Base-by-base conservation (phyloP, 2,113 vertebrate genomes). In the Nansenia antarctica region DNA sequence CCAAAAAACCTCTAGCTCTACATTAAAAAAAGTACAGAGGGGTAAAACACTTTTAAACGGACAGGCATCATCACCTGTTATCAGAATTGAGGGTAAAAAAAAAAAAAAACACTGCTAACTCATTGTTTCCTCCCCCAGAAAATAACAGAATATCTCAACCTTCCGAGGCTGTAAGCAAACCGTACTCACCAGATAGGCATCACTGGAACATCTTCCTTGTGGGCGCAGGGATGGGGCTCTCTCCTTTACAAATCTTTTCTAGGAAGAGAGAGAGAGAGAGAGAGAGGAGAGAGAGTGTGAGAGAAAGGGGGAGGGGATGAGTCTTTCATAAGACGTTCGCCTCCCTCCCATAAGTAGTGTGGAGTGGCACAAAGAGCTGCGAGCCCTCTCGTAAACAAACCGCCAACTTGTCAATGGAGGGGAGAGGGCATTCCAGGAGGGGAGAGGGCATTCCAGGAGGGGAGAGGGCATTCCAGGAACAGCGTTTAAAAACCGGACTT, bases 151-250 rank as follows among this genome's bases (percentile, higher is more conserved):
- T n/a, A n/a, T n/a, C n/a, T n/a, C n/a, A n/a, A n/a, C n/a, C n/a
- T n/a, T n/a, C n/a, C n/a, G n/a, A n/a, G n/a, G n/a, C n/a, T n/a
- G n/a, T n/a, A n/a, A n/a, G n/a, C n/a, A 18, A 47, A 67, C 73
- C 61, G 64, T 83, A 92, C 91, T 91, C 87, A 89, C 90, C 90
- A 87, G 79, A 66, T 82, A 81, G 86, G 86, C 90, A 90, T 92
- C 87, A 89, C 89, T 90, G 81, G 81, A 64, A 70, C 60, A 69
- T 68, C 77, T 77, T 82, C 69, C 70, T 70, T 45, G 47, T 37
- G 45, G 80, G 67, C 69, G 76, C 52, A 62, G 77, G 76, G 76
- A 62, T 70, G 72, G 68, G 72, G 84, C 83, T 76, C 84, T 79
- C 72, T 86, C 85, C 89, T 87, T 85, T 86, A 74, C 82, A 88